Conservation (phyloP, 2,113 vertebrate genomes). For the Myocastor coypus region DNA sequence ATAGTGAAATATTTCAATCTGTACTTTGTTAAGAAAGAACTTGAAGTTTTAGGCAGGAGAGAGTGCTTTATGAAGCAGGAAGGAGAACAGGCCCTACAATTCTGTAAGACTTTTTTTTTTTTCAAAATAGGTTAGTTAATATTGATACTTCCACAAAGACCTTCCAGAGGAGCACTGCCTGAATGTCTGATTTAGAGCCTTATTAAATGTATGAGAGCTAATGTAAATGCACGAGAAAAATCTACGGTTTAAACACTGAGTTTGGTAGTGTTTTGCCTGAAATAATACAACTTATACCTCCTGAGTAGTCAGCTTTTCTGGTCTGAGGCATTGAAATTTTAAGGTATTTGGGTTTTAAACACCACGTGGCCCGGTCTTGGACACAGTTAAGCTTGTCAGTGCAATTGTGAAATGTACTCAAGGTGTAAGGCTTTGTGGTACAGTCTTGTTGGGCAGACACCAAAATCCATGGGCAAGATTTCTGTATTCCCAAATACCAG, state of each 20-base stretch:
- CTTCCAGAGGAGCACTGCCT: background rate
- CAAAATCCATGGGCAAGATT: conserved; percentile 25
- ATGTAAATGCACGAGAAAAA: conserved; percentile 69
- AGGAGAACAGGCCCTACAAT: background rate
- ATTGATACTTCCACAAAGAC: background rate
- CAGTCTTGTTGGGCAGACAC: conserved; percentile 64
- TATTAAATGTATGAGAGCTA: conserved; percentile 42
- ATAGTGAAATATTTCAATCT: conserved; percentile 69
- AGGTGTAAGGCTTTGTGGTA: conserved; percentile 54
- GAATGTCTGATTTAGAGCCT: conserved; percentile 46
- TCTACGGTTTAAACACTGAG: conserved; percentile 59
- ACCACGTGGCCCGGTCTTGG: conserved; percentile 80
- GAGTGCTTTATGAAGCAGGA: conserved; percentile 42
- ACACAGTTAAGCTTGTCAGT: conserved; percentile 81
- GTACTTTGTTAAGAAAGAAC: conserved; percentile 60
- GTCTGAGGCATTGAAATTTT: conserved; percentile 73
- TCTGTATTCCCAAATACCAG: conserved; percentile 9
- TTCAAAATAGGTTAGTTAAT: conserved; percentile 53
- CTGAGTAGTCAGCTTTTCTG: conserved; percentile 79
- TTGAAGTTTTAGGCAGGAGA: conserved; percentile 63
- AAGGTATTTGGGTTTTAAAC: conserved; percentile 83
- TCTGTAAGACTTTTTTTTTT: conserved; percentile 30
- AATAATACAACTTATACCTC: conserved; percentile 72
- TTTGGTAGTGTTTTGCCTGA: conserved; percentile 73
- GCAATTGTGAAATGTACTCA: conserved; percentile 55